phyloP scores from a whole-genome alignment of 2,113 vertebrate species.

The Megaceryle maxima region DNA sequence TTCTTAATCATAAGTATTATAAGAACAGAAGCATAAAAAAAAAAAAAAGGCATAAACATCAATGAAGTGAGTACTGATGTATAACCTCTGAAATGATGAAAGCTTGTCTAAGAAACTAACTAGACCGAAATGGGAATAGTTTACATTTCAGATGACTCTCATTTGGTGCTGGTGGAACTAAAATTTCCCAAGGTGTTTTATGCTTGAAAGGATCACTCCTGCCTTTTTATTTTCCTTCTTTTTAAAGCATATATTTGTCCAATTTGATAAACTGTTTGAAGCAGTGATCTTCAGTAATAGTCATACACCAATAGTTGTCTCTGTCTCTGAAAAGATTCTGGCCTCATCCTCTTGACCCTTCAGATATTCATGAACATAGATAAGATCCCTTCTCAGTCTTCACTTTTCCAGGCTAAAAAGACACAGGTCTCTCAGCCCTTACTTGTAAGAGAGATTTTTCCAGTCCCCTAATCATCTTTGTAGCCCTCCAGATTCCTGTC shows the following conservation, averaged over 20 bases:
- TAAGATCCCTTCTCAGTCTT: too few relatives aligned
- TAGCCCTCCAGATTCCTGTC: too few relatives aligned
- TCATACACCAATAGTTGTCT: background rate
- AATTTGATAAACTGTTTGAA: background rate
- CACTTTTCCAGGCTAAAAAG: too few relatives aligned
- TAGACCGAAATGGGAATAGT: background rate
- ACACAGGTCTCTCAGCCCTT: too few relatives aligned
- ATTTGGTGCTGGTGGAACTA: background rate
- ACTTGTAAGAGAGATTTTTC: too few relatives aligned
- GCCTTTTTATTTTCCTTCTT: background rate
- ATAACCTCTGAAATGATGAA: background rate
- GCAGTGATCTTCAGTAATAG: background rate
- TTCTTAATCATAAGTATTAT: background rate
- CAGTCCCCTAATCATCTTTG: too few relatives aligned
- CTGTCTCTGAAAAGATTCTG: background rate
- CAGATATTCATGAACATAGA: too few relatives aligned
- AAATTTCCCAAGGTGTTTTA: background rate
- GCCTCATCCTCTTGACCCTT: too few relatives aligned
- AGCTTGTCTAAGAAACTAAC: background rate
- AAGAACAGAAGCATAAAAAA: background rate
- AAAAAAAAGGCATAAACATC: background rate
- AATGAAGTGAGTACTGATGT: background rate
- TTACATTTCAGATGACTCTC: background rate
- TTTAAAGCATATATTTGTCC: background rate
- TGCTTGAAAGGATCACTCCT: background rate